These are phyloP conservation scores for Nymphalis io DNA, from an alignment of 1,140 invertebrate genomes.

Conservation along the genomic window DNA sequence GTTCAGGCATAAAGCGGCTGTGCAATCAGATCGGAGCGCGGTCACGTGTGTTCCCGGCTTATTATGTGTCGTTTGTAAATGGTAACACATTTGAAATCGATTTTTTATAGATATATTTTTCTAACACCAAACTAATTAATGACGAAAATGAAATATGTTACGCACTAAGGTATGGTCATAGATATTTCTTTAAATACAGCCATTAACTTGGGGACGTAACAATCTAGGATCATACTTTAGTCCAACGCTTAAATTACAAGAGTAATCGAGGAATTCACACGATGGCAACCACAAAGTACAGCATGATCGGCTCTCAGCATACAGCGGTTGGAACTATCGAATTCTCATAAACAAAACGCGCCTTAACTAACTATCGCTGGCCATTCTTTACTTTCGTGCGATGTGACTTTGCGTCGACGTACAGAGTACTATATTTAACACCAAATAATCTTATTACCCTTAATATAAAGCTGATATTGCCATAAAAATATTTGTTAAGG, in stretches of 20 bases:
- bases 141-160: neutral
- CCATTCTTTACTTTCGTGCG: conserved; percentile 24
- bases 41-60: conserved; percentile 2
- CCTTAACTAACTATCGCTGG: conserved; percentile 37
- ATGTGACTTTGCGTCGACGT: conserved; percentile 22
- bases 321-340: conserved; percentile 36
- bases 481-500: conserved; percentile 2
- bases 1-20: conserved; percentile 30
- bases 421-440: conserved; percentile 4
- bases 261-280: conserved; percentile 41
- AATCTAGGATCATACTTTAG: conserved; percentile 27
- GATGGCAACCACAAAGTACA: conserved; percentile 33
- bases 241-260: conserved; percentile 27
- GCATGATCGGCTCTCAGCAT: conserved; percentile 29
- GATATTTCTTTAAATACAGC: conserved; percentile 9
- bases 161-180: neutral
- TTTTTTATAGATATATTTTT: neutral
- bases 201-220: conserved; percentile 3
- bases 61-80: conserved; percentile 6
- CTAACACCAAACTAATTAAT: neutral
- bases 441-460: conserved; percentile 21
- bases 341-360: conserved; percentile 44
- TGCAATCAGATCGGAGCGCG: conserved; percentile 23
- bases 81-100: neutral
- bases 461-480: conserved; percentile 26